Evolutionary conservation across 2,888 invertebrate genomes (phyloP), one percentile per base, ranked within the genome.

Genomic region (Macroteleia sp.): DNA sequence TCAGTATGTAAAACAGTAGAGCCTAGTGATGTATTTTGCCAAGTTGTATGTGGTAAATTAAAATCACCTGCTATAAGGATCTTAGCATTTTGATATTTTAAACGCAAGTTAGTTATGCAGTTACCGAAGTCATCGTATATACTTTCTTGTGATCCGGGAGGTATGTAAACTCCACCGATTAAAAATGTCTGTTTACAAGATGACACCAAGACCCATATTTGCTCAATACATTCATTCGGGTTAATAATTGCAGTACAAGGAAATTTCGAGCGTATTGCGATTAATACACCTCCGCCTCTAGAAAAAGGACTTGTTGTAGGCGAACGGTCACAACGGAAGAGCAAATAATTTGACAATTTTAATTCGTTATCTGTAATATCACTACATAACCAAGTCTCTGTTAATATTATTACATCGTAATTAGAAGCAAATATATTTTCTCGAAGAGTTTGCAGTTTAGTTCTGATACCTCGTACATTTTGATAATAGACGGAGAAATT

Each of bases 281-380:
- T 30, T 10, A 48, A 30, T 1, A 48, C 48, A 28, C 48, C 48
- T 12, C 48, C 48, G 3, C 30, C 48, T 48, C 48, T 30, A 1
- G 6, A n/a, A 12, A n/a, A 30, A 28, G 1, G 1, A 16, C 48
- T 30, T 2, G 48, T 8, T 10, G 2, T 6, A 14, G 9, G 9
- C 1, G 28, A 16, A 30, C 28, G 48, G 30, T 48, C 48, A 30
- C 28, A 30, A 0, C 48, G 28, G 25, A 3, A 25, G 6, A 25
- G 25, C 25, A 25, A 25, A 25, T 25, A 25, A 25, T 25, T 25
- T 6, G 6, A 25, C 3, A 25, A 6, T 5, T 25, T 3, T 5
- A 25, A 6, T 25, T 25, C 25, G 6, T 25, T 25, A 25, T 25
- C 25, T 25, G 25, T 25, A 6, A 25, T 5, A 25, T 25, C 25